Percentiles rank a stretch among this genome's conserved stretches.
These are phyloP conservation scores for Tigriopus californicus DNA, from an alignment of 2,888 invertebrate genomes.

Conservation along the genomic window DNA sequence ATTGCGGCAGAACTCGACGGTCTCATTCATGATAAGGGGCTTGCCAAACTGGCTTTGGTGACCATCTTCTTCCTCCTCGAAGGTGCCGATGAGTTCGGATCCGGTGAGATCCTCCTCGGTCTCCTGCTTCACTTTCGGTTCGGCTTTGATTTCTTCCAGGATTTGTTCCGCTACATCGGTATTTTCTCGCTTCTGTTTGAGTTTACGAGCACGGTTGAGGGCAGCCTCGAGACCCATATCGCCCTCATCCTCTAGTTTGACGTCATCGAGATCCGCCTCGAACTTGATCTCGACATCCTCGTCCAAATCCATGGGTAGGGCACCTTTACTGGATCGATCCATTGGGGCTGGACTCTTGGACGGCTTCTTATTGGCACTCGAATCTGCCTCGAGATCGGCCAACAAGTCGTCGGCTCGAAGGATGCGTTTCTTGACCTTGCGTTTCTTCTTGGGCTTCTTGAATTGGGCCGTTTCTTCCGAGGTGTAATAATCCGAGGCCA, in stretches of 20 bases:
- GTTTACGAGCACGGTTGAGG: conserved; percentile 47
- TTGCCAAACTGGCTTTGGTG: conserved; percentile 24
- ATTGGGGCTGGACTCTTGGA: neutral
- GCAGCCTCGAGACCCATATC: conserved; percentile 46
- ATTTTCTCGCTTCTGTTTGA: conserved; percentile 37
- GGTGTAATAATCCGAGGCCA: conserved; percentile 75
- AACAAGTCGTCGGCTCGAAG: conserved; percentile 54
- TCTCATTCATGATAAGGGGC: conserved; percentile 68
- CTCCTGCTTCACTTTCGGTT: neutral
- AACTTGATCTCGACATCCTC: conserved; percentile 22
- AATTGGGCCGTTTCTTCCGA: conserved; percentile 57
- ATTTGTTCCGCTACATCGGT: neutral
- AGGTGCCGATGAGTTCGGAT: conserved; percentile 4
- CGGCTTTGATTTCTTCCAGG: neutral
- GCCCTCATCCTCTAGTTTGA: conserved; percentile 46
- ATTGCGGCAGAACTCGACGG: conserved; percentile 89
- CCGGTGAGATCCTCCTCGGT: neutral
- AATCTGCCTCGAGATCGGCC: conserved; percentile 25
- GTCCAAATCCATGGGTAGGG: conserved; percentile 19
- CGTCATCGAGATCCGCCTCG: conserved; percentile 30
- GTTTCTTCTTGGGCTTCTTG: conserved; percentile 55
- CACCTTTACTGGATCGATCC: neutral
- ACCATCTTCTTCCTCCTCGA: conserved; percentile 23
- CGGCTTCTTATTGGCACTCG: conserved; percentile 13
- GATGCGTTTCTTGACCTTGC: conserved; percentile 40